Base-by-base conservation (phyloP, 1,140 invertebrate species). In the Hestina assimilis region DNA sequence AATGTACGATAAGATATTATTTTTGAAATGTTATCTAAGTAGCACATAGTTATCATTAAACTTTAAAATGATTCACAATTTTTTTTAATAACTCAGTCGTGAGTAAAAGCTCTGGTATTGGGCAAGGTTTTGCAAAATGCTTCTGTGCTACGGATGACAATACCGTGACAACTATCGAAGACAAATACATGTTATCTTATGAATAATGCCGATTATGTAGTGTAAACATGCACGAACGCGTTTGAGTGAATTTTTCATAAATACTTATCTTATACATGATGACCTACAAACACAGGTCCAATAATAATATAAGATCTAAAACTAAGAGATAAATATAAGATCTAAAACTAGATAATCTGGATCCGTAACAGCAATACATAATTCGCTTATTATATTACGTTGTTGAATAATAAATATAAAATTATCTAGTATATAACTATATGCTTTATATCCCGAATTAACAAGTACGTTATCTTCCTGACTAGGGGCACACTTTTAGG, bases 141-240 rank as follows among this genome's bases (percentile, higher is more conserved):
- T 80, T 72, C 75, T 74, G 64, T 63, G 60, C 66, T 74, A 70
- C 63, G 65, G 59, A 65, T 69, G 63, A 84, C 81, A 82, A 83
- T 78, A 70, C 79, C 77, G 75, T 82, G 79, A 83, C 83, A 79
- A 76, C 63, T 66, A 71, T 63, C 72, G 77, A 84, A 86, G 72
- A 81, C 82, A 88, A 86, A 88, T 69, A 85, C 76, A 75, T 63
- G 81, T 83, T 88, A 86, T 86, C 82, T 79, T 84, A 86, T 88
- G 85, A 86, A 85, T 88, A 88, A 88, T 84, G 79, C 75, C 83
- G 83, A 84, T 85, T 78, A 84, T 84, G 72, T 82, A 82, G 69
- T 59, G 72, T 64, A 83, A 86, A 87, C 81, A 84, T 68, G 66
- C 75, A 75, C 76, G 74, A 65, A 75, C 75, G 65, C 64, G 69